Percentiles rank a stretch among this genome's conserved stretches.
Evolutionary conservation across 2,113 vertebrate species (phyloP).

Genomic region (Zootoca vivipara): DNA sequence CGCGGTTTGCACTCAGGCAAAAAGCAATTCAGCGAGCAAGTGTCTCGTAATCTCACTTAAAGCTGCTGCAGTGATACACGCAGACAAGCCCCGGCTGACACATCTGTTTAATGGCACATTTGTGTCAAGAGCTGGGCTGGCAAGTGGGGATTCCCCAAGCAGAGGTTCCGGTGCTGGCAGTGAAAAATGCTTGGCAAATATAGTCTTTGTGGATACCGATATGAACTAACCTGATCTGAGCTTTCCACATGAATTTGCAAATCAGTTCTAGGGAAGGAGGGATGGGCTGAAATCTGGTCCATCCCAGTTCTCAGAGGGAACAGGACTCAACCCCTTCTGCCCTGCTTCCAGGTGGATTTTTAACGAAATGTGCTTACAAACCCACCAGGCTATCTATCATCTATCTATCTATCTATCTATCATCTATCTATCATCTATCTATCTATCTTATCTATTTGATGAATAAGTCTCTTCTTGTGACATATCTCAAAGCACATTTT

Average conservation of each 20-base stretch:
- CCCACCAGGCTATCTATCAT: too few species aligned
- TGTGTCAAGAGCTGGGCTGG: neutral
- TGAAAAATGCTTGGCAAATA: neutral
- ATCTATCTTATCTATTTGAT: too few species aligned
- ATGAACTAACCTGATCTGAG: neutral
- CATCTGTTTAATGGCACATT: slow-evolving; percentile 19
- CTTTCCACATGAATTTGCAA: neutral
- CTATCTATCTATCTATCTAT: too few species aligned
- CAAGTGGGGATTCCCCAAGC: neutral
- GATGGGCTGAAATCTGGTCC: too few species aligned
- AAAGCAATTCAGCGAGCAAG: neutral
- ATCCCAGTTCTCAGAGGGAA: too few species aligned
- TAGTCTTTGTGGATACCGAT: neutral
- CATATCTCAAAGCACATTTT: too few species aligned
- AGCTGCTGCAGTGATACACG: neutral
- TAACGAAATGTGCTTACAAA: too few species aligned
- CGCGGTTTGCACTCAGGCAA: neutral
- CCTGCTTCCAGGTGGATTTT: too few species aligned
- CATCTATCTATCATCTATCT: too few species aligned
- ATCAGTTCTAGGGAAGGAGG: too few species aligned
- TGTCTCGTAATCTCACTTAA: neutral
- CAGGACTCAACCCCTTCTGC: too few species aligned
- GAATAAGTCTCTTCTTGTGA: too few species aligned
- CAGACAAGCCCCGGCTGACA: neutral
- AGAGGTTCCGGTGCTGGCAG: neutral